Percentiles rank a stretch among this genome's conserved stretches.
Conservation (phyloP, 1,140 invertebrate genomes). For the Hydropsyche tenuis region DNA sequence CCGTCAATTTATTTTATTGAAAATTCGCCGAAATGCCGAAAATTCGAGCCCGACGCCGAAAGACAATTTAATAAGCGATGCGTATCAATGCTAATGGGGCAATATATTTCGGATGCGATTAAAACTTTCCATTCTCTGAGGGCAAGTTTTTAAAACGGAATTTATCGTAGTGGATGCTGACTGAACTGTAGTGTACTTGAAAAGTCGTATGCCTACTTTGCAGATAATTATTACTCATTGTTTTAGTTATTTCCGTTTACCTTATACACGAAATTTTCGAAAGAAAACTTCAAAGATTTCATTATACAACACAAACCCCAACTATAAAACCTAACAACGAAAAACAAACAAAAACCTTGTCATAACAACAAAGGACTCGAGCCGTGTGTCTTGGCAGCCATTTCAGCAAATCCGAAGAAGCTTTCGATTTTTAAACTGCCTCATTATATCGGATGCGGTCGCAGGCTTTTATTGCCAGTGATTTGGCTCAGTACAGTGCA, state of each 20-base stretch:
- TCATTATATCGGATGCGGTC: conserved; percentile 30
- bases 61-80: conserved; percentile 32
- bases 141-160: conserved; percentile 22
- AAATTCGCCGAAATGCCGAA: conserved; percentile 29
- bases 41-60: neutral
- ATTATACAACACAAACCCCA: too few species aligned
- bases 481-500: conserved; percentile 26
- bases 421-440: conserved; percentile 43
- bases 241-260: too few species aligned
- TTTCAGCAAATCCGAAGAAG: conserved; percentile 23
- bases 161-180: neutral
- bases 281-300: too few species aligned
- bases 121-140: conserved; percentile 23
- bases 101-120: conserved; percentile 35
- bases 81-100: conserved; percentile 32
- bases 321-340: too few species aligned
- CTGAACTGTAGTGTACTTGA: neutral
- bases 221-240: too few species aligned
- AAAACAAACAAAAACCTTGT: too few species aligned
- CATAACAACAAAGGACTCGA: neutral
- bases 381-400: conserved; percentile 36
- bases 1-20: conserved; percentile 30
- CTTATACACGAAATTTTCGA: too few species aligned
- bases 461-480: conserved; percentile 35
- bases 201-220: too few species aligned